Evolutionary conservation across 2,888 invertebrate genomes (phyloP), one percentile per base, ranked within the genome.

Genomic region (Agrotis puta): DNA sequence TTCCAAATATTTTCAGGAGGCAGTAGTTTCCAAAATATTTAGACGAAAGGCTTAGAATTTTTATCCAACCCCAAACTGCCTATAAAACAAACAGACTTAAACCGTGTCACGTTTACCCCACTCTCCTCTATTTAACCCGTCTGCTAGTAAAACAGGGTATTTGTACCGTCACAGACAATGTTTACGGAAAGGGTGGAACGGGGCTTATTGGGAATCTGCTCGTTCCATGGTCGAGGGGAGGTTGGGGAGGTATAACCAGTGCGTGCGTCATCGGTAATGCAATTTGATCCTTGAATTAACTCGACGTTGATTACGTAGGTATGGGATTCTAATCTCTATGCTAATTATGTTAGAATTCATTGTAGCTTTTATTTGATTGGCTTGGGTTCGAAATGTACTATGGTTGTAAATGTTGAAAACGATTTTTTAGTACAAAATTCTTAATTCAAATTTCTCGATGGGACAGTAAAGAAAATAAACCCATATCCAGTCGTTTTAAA

Each of bases 201-300:
- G 74, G 76, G 82, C 74, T 85, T 81, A 84, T 81, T 81, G 85
- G 81, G 84, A 84, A 88, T 84, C 85, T 83, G 79, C 58, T 78
- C 75, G 67, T 70, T 66, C 67, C 77, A 79, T 77, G 84, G 82
- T 79, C 82, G 76, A 77, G 73, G 73, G 71, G 61, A 76, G 70
- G 63, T 66, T 45, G 61, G 61, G 67, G 79, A 74, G 64, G 59
- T 74, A 70, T 74, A 22, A 72, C 20, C 66, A 54, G 65, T 48
- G 70, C 70, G 79, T 84, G 81, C 74, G 77, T 78, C 81, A 79
- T 58, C 20, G 22, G 69, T 82, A 84, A 82, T 82, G 86, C 73
- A 82, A 82, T 80, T 80, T 78, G 74, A 82, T 86, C 70, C 67
- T 71, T 85, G 77, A 81, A 85, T 85, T 81, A 81, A 70, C 67